Evolutionary conservation across 2,888 invertebrate genomes (phyloP).

Genomic region (Polydrusus cervinus): DNA sequence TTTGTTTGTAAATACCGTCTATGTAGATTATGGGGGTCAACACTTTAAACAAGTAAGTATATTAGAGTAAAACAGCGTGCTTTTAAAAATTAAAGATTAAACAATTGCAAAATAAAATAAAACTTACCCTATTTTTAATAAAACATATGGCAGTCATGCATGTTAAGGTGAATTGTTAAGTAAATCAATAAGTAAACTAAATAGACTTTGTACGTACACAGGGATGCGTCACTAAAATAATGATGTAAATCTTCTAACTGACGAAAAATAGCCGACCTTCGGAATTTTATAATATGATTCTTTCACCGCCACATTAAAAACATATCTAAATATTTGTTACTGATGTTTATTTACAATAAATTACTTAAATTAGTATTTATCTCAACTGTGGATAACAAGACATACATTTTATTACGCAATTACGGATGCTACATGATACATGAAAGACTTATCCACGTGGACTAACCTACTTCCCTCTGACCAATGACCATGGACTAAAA

Average conservation of each 20-base stretch:
- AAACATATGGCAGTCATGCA: background rate
- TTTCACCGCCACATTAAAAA: constrained; percentile 8
- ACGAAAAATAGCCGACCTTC: constrained; percentile 45
- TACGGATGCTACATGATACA: background rate
- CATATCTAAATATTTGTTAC: constrained; percentile 30
- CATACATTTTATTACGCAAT: constrained; percentile 1
- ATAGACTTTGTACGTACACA: constrained; percentile 36
- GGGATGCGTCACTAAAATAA: constrained; percentile 42
- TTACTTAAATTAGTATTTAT: background rate
- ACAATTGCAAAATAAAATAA: background rate
- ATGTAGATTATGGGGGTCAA: too few relatives aligned
- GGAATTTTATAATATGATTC: constrained; percentile 27
- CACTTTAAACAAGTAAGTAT: too few relatives aligned
- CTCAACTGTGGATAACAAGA: background rate
- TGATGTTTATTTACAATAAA: constrained; percentile 29
- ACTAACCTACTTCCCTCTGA: constrained; percentile 10
- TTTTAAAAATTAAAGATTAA: too few relatives aligned
- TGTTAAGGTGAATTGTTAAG: background rate
- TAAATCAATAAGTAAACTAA: constrained; percentile 24
- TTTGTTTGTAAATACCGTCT: too few relatives aligned
- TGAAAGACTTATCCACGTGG: constrained; percentile 7
- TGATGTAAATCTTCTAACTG: constrained; percentile 36
- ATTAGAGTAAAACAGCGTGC: too few relatives aligned
- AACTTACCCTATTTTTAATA: constrained; percentile 10
- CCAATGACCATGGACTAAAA: constrained; percentile 29